Evolutionary conservation across 2,888 invertebrate species (phyloP).

Genomic region (Pecten maximus): DNA sequence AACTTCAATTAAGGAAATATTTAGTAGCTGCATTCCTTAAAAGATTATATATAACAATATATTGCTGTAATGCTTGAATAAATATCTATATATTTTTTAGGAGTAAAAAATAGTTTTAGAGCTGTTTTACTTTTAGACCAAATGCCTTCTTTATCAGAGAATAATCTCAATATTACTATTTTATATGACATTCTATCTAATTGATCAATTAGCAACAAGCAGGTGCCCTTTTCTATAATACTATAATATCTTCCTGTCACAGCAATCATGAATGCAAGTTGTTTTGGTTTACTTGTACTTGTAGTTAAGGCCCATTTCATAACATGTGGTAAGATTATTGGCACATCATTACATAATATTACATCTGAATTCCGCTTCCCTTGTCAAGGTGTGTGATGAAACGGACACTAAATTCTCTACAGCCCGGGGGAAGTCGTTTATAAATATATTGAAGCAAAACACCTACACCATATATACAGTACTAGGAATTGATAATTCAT

Average conservation of each 20-base stretch:
- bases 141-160: too few relatives aligned
- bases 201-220: neutral
- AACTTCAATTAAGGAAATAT: too few relatives aligned
- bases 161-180: too few relatives aligned
- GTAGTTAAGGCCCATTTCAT: neutral
- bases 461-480: too few relatives aligned
- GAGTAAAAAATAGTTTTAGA: too few relatives aligned
- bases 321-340: neutral
- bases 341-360: slow-evolving; percentile 9
- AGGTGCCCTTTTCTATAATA: neutral
- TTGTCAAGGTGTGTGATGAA: neutral
- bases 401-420: neutral
- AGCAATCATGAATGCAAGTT: neutral
- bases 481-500: too few relatives aligned
- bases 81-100: too few relatives aligned
- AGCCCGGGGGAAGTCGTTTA: neutral
- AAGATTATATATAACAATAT: too few relatives aligned
- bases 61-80: too few relatives aligned
- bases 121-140: too few relatives aligned
- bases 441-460: too few relatives aligned
- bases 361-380: neutral
- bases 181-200: neutral
- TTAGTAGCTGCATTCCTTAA: too few relatives aligned
- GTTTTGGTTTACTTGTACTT: neutral
- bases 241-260: neutral